phyloP scores from a whole-genome alignment of 2,888 invertebrate genomes.

The Osmoderma eremita region DNA sequence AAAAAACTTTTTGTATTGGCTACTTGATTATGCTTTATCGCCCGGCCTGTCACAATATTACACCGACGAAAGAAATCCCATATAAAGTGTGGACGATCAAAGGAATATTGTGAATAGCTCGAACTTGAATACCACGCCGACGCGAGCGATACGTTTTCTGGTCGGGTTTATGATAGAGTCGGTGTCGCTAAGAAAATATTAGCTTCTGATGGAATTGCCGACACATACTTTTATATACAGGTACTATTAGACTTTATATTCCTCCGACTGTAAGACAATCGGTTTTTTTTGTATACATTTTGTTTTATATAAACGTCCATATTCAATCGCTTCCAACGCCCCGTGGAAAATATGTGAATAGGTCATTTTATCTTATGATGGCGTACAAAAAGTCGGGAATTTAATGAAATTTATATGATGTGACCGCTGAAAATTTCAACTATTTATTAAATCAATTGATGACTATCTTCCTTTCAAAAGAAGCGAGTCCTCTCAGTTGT shows the following conservation, averaged over 20 bases:
- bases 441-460: constrained; percentile 36
- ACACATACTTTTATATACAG: constrained; percentile 41
- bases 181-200: constrained; percentile 52
- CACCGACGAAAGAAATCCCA: constrained; percentile 55
- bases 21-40: constrained; percentile 60
- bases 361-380: constrained; percentile 33
- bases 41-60: constrained; percentile 58
- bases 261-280: constrained; percentile 33
- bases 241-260: constrained; percentile 34
- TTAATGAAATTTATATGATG: constrained; percentile 35
- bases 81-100: constrained; percentile 46
- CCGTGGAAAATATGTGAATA: constrained; percentile 30
- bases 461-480: constrained; percentile 28
- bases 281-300: constrained; percentile 24
- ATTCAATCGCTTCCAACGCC: constrained; percentile 18
- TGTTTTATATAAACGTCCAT: constrained; percentile 21
- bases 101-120: constrained; percentile 37
- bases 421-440: constrained; percentile 34
- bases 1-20: constrained; percentile 56
- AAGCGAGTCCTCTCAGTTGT: constrained; percentile 6
- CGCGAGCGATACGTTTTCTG: constrained; percentile 43
- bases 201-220: constrained; percentile 53
- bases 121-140: constrained; percentile 28
- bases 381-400: constrained; percentile 33
- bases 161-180: constrained; percentile 43